These are phyloP conservation scores for Tetragonula clypearis DNA, from an alignment of 1,140 invertebrate species.

Conservation along the genomic window DNA sequence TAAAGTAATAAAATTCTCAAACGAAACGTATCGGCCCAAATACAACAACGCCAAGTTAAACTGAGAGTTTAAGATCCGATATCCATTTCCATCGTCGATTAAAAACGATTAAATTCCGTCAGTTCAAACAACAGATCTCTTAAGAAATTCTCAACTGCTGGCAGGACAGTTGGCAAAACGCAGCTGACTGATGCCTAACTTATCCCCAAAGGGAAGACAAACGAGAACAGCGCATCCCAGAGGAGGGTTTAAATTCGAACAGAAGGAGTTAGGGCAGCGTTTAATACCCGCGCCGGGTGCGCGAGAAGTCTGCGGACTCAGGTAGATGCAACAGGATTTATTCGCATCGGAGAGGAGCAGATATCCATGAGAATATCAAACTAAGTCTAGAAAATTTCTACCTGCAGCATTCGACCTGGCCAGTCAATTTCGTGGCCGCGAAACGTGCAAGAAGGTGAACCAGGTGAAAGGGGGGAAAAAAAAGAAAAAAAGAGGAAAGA, in stretches of 20 bases:
- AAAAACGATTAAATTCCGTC: background rate
- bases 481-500: conserved; percentile 49
- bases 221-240: conserved; percentile 8
- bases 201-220: conserved; percentile 8
- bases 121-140: background rate
- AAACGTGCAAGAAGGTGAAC: conserved; percentile 40
- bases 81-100: no score
- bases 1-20: no score
- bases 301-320: conserved; percentile 40
- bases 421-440: conserved; percentile 38
- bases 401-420: conserved; percentile 48
- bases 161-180: background rate
- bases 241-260: conserved; percentile 17
- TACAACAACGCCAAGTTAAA: no score
- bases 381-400: conserved; percentile 33
- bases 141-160: background rate
- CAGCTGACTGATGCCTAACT: background rate
- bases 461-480: conserved; percentile 19
- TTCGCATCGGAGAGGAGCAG: conserved; percentile 60
- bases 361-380: conserved; percentile 74
- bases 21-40: no score
- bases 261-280: conserved; percentile 38
- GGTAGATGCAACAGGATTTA: conserved; percentile 65
- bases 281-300: conserved; percentile 31
- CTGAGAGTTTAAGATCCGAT: no score